Conservation (phyloP, 2,797 vertebrate genomes). For the Aphelocoma californica region DNA sequence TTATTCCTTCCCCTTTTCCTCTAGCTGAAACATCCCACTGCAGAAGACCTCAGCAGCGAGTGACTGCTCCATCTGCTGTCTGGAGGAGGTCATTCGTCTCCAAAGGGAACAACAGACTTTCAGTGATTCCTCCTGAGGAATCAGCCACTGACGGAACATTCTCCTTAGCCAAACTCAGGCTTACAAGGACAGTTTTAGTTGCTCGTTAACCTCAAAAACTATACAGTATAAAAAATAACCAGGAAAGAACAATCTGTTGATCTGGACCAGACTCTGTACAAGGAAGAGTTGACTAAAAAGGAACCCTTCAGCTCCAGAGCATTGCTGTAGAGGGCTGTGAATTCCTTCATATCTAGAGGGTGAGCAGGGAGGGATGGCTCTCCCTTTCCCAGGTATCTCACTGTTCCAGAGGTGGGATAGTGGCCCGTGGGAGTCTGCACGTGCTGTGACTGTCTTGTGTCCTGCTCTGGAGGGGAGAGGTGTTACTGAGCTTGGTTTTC, state of each 20-base stretch:
- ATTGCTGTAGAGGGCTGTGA: not conserved
- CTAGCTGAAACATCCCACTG: not conserved
- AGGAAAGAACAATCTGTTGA: not conserved
- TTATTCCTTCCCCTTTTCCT: not conserved
- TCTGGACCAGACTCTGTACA: not conserved
- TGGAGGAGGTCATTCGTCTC: not conserved
- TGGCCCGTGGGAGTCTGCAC: not conserved
- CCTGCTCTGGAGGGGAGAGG: not conserved
- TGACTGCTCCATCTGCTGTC: constrained; percentile 7
- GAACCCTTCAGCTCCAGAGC: not conserved
- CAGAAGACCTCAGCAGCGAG: not conserved
- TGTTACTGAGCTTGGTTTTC: not conserved
- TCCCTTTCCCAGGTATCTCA: not conserved
- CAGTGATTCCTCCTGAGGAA: not conserved
- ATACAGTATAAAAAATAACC: not conserved
- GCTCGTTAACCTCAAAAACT: not conserved
- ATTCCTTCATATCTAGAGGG: not conserved
- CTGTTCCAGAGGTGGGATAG: not conserved
- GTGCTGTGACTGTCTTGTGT: not conserved
- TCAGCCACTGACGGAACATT: not conserved
- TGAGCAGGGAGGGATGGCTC: not conserved
- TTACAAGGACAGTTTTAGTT: not conserved
- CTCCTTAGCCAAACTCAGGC: not conserved
- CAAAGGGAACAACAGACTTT: not conserved
- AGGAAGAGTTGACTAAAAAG: not conserved